phyloP scores from a whole-genome alignment of 2,797 vertebrate genomes.

The Oreochromis grahami region DNA sequence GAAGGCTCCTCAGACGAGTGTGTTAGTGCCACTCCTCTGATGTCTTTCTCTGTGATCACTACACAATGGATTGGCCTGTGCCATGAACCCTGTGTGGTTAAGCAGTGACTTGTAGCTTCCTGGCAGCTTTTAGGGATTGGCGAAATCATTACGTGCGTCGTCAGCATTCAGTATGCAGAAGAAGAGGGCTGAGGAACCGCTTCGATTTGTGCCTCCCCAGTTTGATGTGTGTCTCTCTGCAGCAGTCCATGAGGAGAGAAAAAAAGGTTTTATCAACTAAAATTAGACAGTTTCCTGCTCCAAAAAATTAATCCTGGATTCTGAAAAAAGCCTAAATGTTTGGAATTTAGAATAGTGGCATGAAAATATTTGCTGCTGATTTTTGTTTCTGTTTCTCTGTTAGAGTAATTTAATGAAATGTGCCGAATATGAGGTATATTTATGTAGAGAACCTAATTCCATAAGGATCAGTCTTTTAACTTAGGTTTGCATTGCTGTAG shows the following conservation, averaged over 20 bases:
- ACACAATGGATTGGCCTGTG: conserved; percentile 89
- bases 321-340: background rate
- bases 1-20: conserved; percentile 88
- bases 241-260: background rate
- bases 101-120: conserved; percentile 75
- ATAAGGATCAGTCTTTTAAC: background rate
- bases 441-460: background rate
- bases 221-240: conserved; percentile 34
- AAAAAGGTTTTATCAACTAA: background rate
- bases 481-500: background rate
- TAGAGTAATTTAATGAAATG: background rate
- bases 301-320: background rate
- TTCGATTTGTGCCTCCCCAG: conserved; percentile 47
- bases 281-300: background rate
- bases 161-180: conserved; percentile 71
- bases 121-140: conserved; percentile 54
- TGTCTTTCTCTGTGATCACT: conserved; percentile 86
- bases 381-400: background rate
- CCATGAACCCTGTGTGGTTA: conserved; percentile 71
- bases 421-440: background rate
- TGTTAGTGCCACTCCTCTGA: conserved; percentile 93
- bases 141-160: conserved; percentile 74
- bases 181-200: conserved; percentile 41
- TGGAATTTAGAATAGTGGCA: background rate
- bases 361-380: background rate